A percentile compares a stretch with the other conserved stretches of the same genome.
These are phyloP conservation scores for Momotus momota DNA, from an alignment of 2,797 vertebrate species.

Conservation along the genomic window DNA sequence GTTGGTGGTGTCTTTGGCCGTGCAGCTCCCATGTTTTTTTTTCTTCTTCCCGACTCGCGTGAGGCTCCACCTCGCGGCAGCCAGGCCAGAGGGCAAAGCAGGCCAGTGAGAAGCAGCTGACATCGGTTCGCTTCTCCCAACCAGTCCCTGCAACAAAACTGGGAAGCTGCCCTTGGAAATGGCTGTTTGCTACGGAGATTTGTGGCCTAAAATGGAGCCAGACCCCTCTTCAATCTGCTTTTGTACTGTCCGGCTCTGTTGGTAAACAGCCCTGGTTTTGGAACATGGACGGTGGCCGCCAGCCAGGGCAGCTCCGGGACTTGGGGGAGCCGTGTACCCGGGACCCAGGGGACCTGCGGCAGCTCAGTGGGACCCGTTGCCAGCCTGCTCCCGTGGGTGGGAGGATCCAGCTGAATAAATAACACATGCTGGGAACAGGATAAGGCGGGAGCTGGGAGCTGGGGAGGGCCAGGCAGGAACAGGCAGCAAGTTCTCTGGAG, in stretches of 20 bases:
- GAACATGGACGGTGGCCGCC: fast-evolving
- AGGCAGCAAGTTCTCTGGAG: neutral
- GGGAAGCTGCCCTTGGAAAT: neutral
- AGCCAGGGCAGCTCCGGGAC: neutral
- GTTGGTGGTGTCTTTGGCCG: neutral
- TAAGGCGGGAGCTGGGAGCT: slow-evolving; percentile 33
- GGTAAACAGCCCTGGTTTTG: neutral
- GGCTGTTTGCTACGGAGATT: neutral
- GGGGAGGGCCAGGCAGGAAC: neutral
- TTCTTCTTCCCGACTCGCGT: fast-evolving
- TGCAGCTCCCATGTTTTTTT: neutral
- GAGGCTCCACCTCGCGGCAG: neutral
- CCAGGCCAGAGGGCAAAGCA: neutral
- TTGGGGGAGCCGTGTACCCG: neutral
- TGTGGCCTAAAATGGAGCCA: neutral
- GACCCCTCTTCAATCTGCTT: neutral
- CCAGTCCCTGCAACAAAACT: neutral
- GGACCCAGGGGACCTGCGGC: neutral
- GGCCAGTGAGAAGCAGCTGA: neutral
- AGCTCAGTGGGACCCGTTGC: neutral
- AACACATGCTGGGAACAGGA: slow-evolving; percentile 45
- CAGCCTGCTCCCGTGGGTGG: neutral
- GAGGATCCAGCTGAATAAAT: slow-evolving; percentile 19
- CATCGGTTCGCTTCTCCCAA: neutral
- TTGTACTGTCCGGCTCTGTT: neutral